Base-by-base conservation (phyloP, 2,888 invertebrate genomes). In the Choreutis nemorana region DNA sequence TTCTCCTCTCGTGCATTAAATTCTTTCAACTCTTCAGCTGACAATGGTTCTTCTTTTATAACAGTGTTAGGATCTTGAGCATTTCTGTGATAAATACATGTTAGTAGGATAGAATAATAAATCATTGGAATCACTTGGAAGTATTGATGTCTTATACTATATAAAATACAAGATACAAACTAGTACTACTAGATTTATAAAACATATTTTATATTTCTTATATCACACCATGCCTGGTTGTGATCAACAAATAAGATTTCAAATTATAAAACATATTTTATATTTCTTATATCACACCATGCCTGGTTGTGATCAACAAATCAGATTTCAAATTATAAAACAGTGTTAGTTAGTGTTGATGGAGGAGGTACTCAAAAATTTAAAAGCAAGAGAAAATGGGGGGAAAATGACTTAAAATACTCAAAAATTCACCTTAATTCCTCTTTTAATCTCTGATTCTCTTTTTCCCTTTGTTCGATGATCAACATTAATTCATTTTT, bases 401-500 rank as follows among this genome's bases (percentile, higher is more conserved):
- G n/a, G n/a, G n/a, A n/a, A n/a, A n/a, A n/a, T n/a, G n/a, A n/a
- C n/a, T n/a, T n/a, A n/a, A n/a, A n/a, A n/a, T n/a, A n/a, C n/a
- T n/a, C n/a, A n/a, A n/a, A n/a, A n/a, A n/a, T n/a, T n/a, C 54
- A 77, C 78, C 58, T 63, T 16, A 73, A 40, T 39, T 66, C 62
- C 14, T 67, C 60, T 42, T 58, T 45, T 7, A 77, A 43, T 40
- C 54, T 61, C 24, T 47, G 55, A 16, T 68, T 48, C 42, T 73
- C 66, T 10, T 56, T 64, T 40, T 70, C 61, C 40, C 68, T 65
- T 13, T 64, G 60, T 43, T 75, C 79, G 26, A 89, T 61, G 22
- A 79, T 48, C 47, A 81, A 81, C 26, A 90, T 63, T 7, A 84
- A 75, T 53, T 87, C 85, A 48, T 81, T 83, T 46, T 86, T 83